A percentile compares a stretch with the other conserved stretches of the same genome.
phyloP scores from a whole-genome alignment of 1,140 invertebrate genomes.

The Leptopilina boulardi region DNA sequence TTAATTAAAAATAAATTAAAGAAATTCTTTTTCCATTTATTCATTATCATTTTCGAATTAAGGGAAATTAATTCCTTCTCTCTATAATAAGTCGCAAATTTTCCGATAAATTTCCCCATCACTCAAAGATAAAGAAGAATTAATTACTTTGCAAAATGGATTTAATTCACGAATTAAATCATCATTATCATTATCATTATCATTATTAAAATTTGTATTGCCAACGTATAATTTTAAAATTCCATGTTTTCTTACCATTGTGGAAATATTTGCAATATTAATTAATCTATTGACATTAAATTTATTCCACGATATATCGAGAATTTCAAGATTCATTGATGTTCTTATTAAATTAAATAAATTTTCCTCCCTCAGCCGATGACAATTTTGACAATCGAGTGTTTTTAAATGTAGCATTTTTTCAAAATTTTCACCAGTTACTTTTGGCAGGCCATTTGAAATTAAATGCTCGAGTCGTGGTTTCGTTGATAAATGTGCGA shows the following conservation, averaged over 20 bases:
- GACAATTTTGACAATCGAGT: conserved; percentile 4
- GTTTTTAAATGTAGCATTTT: neutral
- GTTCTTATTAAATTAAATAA: neutral
- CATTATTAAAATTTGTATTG: neutral
- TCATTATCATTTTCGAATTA: too few relatives aligned
- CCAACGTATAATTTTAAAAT: conserved; percentile 12
- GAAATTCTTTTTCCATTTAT: too few relatives aligned
- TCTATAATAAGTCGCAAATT: too few relatives aligned
- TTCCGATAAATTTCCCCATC: too few relatives aligned
- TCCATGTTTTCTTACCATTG: neutral
- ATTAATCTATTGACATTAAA: conserved; percentile 2
- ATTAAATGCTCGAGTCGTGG: neutral
- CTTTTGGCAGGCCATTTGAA: neutral
- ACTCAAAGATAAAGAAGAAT: too few relatives aligned
- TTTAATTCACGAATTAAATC: too few relatives aligned
- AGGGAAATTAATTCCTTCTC: too few relatives aligned
- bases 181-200: too few relatives aligned
- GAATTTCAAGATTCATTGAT: neutral
- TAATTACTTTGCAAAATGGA: neutral
- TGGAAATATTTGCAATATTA: neutral
- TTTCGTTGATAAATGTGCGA: neutral
- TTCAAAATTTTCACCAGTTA: neutral
- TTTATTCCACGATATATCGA: conserved; percentile 1
- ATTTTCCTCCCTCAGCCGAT: neutral
- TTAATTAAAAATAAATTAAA: too few relatives aligned